Evolutionary conservation across 2,113 vertebrate species (phyloP).

Genomic region (Forbesichthys agassizii): DNA sequence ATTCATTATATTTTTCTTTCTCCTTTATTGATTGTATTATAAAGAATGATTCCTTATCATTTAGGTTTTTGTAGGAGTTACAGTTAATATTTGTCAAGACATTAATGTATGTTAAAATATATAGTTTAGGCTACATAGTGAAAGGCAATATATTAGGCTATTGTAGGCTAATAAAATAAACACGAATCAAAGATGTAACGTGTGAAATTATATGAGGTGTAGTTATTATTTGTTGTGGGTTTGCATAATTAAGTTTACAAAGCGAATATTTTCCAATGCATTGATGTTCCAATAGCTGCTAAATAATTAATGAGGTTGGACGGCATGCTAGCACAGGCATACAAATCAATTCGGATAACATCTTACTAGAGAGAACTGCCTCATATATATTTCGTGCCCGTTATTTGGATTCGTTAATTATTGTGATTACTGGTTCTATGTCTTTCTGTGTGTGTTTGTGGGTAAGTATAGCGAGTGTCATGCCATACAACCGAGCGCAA

Average conservation of each 20-base stretch:
- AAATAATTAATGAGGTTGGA: constrained; percentile 73
- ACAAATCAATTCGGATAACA: constrained; percentile 36
- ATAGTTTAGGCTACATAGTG: background rate
- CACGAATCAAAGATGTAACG: background rate
- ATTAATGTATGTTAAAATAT: background rate
- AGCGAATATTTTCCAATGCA: constrained; percentile 35
- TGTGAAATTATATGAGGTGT: background rate
- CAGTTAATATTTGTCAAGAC: background rate
- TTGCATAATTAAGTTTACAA: background rate
- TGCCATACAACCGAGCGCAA: background rate
- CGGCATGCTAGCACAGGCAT: constrained; percentile 48
- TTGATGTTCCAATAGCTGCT: constrained; percentile 49
- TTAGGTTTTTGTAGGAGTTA: constrained; percentile 15
- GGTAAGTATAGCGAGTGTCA: rapidly evolving
- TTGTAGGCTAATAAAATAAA: too few species aligned
- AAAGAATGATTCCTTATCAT: too few species aligned
- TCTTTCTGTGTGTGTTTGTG: background rate
- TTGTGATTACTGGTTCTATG: too few species aligned
- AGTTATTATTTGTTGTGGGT: background rate
- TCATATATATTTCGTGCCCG: too few species aligned
- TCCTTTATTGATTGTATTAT: too few species aligned
- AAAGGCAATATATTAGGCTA: constrained; percentile 4
- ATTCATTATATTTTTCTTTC: too few species aligned
- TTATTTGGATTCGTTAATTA: too few species aligned
- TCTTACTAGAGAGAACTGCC: background rate